phyloP scores from a whole-genome alignment of 2,113 vertebrate species.

The Etia nguti region DNA sequence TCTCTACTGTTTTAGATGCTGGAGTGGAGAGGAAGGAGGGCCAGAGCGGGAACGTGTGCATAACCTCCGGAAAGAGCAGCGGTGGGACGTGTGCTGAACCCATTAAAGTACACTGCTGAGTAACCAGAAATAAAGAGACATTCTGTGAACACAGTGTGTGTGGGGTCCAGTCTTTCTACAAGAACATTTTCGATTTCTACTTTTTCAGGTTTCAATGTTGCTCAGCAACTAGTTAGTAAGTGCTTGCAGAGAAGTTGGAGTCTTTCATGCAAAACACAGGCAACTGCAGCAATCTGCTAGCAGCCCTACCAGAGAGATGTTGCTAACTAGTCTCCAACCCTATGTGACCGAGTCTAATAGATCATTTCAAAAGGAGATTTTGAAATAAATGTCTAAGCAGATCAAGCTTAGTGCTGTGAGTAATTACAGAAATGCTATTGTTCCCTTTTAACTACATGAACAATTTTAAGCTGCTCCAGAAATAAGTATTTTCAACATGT shows the following conservation, averaged over 20 bases:
- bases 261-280: background rate
- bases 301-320: background rate
- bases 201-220: background rate
- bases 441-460: too few species aligned
- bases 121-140: background rate
- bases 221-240: background rate
- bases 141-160: background rate
- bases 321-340: background rate
- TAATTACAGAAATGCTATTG: background rate
- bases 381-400: background rate
- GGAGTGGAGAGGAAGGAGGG: background rate
- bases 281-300: background rate
- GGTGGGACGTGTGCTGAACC: too few species aligned
- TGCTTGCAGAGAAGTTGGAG: background rate
- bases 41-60: background rate
- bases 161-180: background rate
- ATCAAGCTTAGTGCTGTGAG: background rate
- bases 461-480: too few species aligned
- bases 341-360: background rate
- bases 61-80: accelerated
- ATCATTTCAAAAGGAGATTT: background rate
- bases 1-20: background rate
- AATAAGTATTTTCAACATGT: too few species aligned
- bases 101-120: too few species aligned
- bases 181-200: background rate